Conservation (phyloP, 2,888 invertebrate genomes). For the Nomada fucata region DNA sequence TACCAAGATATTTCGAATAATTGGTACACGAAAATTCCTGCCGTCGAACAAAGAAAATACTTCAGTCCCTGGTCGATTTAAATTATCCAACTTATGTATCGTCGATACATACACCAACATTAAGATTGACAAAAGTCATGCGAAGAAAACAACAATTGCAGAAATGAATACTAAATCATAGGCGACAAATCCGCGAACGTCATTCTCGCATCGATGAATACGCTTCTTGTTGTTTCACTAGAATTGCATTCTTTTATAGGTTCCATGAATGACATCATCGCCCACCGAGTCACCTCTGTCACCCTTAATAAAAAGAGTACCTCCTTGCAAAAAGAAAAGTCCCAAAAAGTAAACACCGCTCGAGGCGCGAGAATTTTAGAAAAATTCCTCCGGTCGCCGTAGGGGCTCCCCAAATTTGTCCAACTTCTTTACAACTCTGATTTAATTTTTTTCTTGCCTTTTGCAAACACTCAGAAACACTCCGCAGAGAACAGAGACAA, state of each 20-base stretch:
- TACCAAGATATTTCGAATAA: too few relatives aligned
- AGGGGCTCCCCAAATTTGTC: slow-evolving; percentile 15
- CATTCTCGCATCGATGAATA: slow-evolving; percentile 16
- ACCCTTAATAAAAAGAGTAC: background rate
- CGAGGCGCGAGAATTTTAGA: background rate
- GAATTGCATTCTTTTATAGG: background rate
- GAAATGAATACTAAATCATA: background rate
- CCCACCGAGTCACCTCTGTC: background rate
- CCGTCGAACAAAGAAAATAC: too few relatives aligned
- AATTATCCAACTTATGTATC: too few relatives aligned
- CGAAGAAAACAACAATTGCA: too few relatives aligned
- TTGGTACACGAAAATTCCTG: too few relatives aligned
- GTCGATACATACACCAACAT: background rate
- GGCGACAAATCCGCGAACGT: background rate
- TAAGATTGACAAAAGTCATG: background rate
- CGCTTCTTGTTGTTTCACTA: background rate
- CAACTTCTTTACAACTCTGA: slow-evolving; percentile 4
- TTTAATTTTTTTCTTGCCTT: background rate
- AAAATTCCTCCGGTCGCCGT: background rate
- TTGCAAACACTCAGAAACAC: background rate
- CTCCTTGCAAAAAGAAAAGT: background rate
- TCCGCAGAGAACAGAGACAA: background rate
- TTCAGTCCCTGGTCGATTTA: too few relatives aligned
- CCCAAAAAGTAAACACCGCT: background rate
- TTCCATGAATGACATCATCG: slow-evolving; percentile 16